Percentiles rank a stretch among this genome's conserved stretches.
Conservation (phyloP, 2,113 vertebrate species). For the Hemicordylus capensis region DNA sequence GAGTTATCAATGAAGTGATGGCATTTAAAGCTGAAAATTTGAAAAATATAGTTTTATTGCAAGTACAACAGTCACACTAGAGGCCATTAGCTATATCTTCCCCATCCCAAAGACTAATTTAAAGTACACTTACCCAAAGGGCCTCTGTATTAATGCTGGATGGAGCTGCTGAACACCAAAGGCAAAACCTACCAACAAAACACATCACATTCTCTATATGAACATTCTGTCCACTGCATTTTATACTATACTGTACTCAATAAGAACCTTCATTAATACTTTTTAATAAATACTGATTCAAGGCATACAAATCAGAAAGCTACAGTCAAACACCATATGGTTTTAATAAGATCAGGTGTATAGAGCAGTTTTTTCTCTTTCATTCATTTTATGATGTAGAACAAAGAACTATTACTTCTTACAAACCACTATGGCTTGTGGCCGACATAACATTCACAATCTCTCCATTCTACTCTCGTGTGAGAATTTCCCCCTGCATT, state of each 20-base stretch:
- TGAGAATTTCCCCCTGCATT: background rate
- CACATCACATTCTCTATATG: slow-evolving; percentile 65
- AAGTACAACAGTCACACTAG: slow-evolving; percentile 57
- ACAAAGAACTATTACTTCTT: background rate
- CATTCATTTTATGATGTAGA: background rate
- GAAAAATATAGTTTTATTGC: slow-evolving; percentile 51
- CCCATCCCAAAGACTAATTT: slow-evolving; percentile 48
- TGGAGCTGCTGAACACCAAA: slow-evolving; percentile 98
- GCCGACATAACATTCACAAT: background rate
- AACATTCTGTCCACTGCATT: slow-evolving; percentile 22
- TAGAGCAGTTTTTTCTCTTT: background rate
- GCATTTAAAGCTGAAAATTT: slow-evolving; percentile 59
- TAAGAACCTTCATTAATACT: slow-evolving; percentile 29
- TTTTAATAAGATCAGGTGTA: background rate
- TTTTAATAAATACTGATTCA: background rate
- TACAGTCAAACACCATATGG: background rate
- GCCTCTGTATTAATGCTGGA: slow-evolving; percentile 98
- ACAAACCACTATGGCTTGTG: background rate
- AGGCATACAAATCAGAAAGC: background rate
- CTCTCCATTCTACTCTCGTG: background rate
- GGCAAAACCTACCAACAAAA: slow-evolving; percentile 90
- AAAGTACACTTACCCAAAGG: slow-evolving; percentile 90
- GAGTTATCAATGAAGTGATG: slow-evolving; percentile 66
- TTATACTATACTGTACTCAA: background rate
- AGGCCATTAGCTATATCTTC: slow-evolving; percentile 58